Percentiles rank a stretch among this genome's conserved stretches.
phyloP scores from a whole-genome alignment of 2,113 vertebrate genomes.

The Rhipidura dahli region DNA sequence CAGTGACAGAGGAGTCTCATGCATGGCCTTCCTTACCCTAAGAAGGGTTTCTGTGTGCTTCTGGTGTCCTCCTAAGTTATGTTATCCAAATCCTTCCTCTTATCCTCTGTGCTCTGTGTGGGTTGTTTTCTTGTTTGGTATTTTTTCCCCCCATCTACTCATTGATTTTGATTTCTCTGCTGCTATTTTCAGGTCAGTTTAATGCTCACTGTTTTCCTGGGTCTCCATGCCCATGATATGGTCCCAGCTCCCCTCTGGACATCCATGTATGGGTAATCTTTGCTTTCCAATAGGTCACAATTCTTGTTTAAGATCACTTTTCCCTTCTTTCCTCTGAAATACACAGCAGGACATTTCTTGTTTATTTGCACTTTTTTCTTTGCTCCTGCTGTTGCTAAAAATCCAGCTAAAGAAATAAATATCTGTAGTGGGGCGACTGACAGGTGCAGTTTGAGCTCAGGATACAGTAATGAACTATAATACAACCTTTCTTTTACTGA shows the following conservation, averaged over 20 bases:
- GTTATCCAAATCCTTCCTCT: background rate
- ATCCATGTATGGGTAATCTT: background rate
- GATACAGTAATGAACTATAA: background rate
- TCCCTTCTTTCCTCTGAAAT: background rate
- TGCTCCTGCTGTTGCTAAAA: background rate
- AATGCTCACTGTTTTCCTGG: background rate
- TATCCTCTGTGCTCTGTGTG: background rate
- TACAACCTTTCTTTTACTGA: background rate
- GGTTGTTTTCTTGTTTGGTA: background rate
- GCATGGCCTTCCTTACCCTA: background rate
- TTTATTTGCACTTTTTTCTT: background rate
- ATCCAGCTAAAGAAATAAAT: background rate
- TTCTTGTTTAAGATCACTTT: background rate
- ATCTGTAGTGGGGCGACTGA: background rate
- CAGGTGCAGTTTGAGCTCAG: background rate
- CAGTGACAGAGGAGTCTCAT: too few relatives aligned
- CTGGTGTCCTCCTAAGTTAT: background rate
- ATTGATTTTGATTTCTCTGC: background rate
- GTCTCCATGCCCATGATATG: fast-evolving
- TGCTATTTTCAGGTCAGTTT: background rate
- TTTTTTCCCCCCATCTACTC: too few relatives aligned
- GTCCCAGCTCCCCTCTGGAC: background rate
- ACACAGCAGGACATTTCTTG: background rate
- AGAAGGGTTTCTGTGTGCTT: background rate
- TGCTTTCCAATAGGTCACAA: background rate